Evolutionary conservation across 2,113 vertebrate species (phyloP), one percentile per base, ranked within the genome.

Genomic region (Apodemus speciosus): DNA sequence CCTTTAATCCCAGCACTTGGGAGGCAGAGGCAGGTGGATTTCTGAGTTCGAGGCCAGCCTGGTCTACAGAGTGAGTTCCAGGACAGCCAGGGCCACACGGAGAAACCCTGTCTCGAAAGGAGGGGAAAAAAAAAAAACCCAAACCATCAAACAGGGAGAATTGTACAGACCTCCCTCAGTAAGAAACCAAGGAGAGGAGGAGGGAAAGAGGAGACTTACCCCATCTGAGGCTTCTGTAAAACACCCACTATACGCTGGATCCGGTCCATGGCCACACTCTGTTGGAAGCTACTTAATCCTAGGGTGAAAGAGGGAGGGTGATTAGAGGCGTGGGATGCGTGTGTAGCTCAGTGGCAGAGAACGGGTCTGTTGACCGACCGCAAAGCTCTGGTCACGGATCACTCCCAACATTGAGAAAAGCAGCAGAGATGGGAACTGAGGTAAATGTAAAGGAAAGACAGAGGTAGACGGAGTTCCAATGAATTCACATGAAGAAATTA

Each of bases 261-360:
- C 91, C 99, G 98, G 97, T 99, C 99, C 99, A 99, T 99, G 75
- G 99, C 99, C 87, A 99, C 99, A 1, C 99, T 99, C 97, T 99
- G 99, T 97, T 99, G 99, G 98, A 99, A 99, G 97, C 98, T 99
- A 97, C 98, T 99, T 87, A 99, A 93, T 80, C 99, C 99, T 99
- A 97, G 32, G 62, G 20, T 68, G 35, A 58, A 46, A 46, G 46
- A 79, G 10, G 80, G 8, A 81, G 27, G n/a, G 38, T 56, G 51
- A 85, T 58, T 13, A 75, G 92, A 8, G 66, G 35, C 14, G 25
- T 43, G 21, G 66, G n/a, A 40, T 30, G 66, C n/a, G n/a, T 18
- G 40, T 18, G 49, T 10, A 69, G 46, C 46, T 69, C 46, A 27
- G 35, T 53, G 66, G 8, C 49, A 72, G 25, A 85, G 46, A n/a